Conservation (phyloP, 2,888 invertebrate genomes). For the Spicauda simplicius region DNA sequence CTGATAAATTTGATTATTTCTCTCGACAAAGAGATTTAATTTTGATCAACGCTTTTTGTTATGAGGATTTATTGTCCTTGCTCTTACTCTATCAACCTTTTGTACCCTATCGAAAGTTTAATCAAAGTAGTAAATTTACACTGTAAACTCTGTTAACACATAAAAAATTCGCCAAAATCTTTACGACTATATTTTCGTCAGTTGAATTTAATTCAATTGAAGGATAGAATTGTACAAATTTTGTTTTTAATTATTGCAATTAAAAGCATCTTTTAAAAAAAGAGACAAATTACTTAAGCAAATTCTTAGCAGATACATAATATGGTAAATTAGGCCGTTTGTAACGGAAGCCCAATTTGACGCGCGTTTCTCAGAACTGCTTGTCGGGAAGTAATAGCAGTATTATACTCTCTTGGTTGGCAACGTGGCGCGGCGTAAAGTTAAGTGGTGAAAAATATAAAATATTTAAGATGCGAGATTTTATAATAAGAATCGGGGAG, state of each 20-base stretch:
- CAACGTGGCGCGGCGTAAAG: slow-evolving; percentile 55
- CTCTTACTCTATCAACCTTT: slow-evolving; percentile 45
- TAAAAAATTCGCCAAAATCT: too few relatives aligned
- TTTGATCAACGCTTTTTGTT: slow-evolving; percentile 80
- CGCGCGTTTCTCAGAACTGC: slow-evolving; percentile 52
- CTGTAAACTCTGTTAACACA: not conserved
- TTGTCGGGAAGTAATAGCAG: slow-evolving; percentile 64
- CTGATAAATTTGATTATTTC: slow-evolving; percentile 81
- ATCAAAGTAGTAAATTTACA: not conserved
- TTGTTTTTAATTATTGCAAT: too few relatives aligned
- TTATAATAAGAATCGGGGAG: slow-evolving; percentile 80
- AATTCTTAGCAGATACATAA: slow-evolving; percentile 17
- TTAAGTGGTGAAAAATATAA: slow-evolving; percentile 74
- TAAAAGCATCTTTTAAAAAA: not conserved
- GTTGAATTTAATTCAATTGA: too few relatives aligned
- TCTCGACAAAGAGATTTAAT: slow-evolving; percentile 80
- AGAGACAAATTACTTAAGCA: not conserved
- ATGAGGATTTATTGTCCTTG: slow-evolving; percentile 70
- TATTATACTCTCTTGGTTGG: slow-evolving; percentile 57
- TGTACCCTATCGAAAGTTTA: slow-evolving; percentile 7
- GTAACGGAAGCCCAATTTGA: slow-evolving; percentile 41
- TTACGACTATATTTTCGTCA: too few relatives aligned
- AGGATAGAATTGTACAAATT: too few relatives aligned
- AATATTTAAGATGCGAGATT: slow-evolving; percentile 79
- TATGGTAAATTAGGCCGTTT: slow-evolving; percentile 25